These are phyloP conservation scores for Epinotia demarniana DNA, from an alignment of 2,888 invertebrate species.

Conservation along the genomic window DNA sequence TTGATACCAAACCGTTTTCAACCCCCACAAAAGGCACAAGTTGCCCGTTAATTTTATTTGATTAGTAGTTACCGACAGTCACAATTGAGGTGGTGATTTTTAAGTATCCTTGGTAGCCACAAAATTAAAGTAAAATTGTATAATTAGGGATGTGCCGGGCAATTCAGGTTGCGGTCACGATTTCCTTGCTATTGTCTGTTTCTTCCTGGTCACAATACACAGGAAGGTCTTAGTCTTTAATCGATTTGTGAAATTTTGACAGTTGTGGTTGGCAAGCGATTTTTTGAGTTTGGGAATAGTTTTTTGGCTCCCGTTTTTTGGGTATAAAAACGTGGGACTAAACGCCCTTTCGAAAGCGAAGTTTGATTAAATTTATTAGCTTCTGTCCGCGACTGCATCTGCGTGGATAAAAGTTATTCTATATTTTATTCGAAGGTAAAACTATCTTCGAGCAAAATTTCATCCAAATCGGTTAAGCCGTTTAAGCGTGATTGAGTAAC, in stretches of 20 bases:
- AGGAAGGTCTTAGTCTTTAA: conserved; percentile 68
- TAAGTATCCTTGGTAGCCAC: conserved; percentile 67
- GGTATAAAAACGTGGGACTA: not conserved
- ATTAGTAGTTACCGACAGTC: conserved; percentile 71
- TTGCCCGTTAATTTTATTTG: conserved; percentile 70
- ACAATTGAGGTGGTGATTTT: conserved; percentile 75
- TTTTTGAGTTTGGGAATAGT: conserved; percentile 60
- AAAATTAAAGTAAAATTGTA: conserved; percentile 79
- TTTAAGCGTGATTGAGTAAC: no score
- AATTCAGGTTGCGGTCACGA: conserved; percentile 78
- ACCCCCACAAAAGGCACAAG: conserved; percentile 61
- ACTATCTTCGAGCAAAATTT: no score
- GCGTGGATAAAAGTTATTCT: no score
- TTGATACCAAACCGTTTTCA: conserved; percentile 60
- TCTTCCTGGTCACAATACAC: conserved; percentile 59
- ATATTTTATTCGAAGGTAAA: no score
- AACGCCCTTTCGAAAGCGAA: not conserved
- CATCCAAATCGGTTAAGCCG: no score
- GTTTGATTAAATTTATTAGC: not conserved
- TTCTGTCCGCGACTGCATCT: no score
- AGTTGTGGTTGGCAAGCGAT: conserved; percentile 75
- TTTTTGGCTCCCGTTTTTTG: conserved; percentile 56
- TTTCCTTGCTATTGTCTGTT: conserved; percentile 79
- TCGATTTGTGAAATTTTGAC: conserved; percentile 80
- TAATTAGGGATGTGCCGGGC: conserved; percentile 76